A percentile compares a stretch with the other conserved stretches of the same genome.
phyloP scores from a whole-genome alignment of 2,888 invertebrate genomes.

The Drosophila subquinaria region DNA sequence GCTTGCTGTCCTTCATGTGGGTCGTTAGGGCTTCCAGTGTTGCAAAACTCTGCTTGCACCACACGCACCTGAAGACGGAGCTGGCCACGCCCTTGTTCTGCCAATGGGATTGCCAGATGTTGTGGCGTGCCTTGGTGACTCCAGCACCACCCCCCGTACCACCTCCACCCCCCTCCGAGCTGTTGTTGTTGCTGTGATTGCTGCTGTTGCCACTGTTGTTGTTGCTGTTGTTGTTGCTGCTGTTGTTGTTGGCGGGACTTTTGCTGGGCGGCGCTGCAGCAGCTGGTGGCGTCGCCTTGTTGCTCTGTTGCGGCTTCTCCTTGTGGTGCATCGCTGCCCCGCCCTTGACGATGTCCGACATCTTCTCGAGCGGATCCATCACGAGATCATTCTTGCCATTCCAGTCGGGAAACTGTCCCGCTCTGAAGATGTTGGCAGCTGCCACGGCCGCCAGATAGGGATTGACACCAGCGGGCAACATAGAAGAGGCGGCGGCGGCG shows the following conservation, averaged over 20 bases:
- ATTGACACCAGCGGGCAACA: slow-evolving; percentile 92
- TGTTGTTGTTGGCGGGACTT: slow-evolving; percentile 74
- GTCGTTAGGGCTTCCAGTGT: slow-evolving; percentile 97
- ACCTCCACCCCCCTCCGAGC: neutral
- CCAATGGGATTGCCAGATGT: slow-evolving; percentile 99
- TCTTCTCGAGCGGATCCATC: slow-evolving; percentile 94
- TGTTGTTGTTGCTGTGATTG: slow-evolving; percentile 2
- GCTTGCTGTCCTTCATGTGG: slow-evolving; percentile 99
- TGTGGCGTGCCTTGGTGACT: slow-evolving; percentile 89
- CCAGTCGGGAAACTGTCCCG: slow-evolving; percentile 91
- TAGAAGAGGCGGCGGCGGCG: slow-evolving; percentile 89
- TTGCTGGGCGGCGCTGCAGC: slow-evolving; percentile 58
- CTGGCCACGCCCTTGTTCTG: slow-evolving; percentile 97
- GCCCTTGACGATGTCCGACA: slow-evolving; percentile 95
- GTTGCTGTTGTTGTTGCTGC: neutral
- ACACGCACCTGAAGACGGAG: slow-evolving; percentile 98
- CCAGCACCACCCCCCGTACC: slow-evolving; percentile 64
- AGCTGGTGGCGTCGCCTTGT: slow-evolving; percentile 73
- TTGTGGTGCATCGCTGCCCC: slow-evolving; percentile 45
- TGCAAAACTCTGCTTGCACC: slow-evolving; percentile 98
- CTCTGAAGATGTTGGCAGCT: slow-evolving; percentile 91
- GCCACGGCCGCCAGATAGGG: slow-evolving; percentile 93
- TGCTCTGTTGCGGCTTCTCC: slow-evolving; percentile 52
- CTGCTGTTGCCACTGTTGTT: slow-evolving; percentile 9
- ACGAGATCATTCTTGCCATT: slow-evolving; percentile 90